Base-by-base conservation (phyloP, 2,113 vertebrate genomes). In the Cyanoramphus novaezelandiae region DNA sequence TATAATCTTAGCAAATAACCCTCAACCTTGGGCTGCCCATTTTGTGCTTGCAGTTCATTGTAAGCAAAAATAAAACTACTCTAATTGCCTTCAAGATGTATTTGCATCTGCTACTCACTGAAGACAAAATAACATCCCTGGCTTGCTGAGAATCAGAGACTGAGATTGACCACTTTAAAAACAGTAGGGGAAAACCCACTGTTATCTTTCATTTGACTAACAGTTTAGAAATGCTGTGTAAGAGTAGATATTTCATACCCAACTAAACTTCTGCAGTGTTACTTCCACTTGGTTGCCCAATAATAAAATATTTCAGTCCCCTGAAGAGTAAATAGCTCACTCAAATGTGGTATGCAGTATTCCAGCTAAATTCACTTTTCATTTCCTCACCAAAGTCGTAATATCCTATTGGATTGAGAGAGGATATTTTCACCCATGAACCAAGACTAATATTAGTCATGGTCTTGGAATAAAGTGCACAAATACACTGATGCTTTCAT, bases 1-100 rank as follows among this genome's bases (percentile, higher is more conserved):
- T 16, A 53, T 41, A 59, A 90, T 95, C 91, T 50, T 21, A 82
- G 70, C 10, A 87, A 93, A 92, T 93, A 94, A 94, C 88, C 92
- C 79, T 94, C 93, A 95, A 10, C 86, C 53, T 72, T 15, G 49
- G 47, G 91, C 77, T 43, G 18, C 72, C 82, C 65, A 27, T 77
- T 95, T 28, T 87, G 74, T 82, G 83, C 92, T 95, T 84, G 83
- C 95, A 92, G 72, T 94, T 94, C 91, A 95, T 92, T 97, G 97
- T 94, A 62, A 94, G 96, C 80, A 95, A 88, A 96, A 91, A 95
- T 95, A 92, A 97, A 91, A 79, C 95, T 84, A 74, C 63, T 81
- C 86, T 95, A 92, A 96, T 94, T 95, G 94, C 95, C 92, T 96
- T 95, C 96, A 92, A 83, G 59, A 92, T 39, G 35, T 37, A 91